These are phyloP conservation scores for Drosophila repletoides DNA, from an alignment of 1,140 invertebrate genomes.

Conservation along the genomic window DNA sequence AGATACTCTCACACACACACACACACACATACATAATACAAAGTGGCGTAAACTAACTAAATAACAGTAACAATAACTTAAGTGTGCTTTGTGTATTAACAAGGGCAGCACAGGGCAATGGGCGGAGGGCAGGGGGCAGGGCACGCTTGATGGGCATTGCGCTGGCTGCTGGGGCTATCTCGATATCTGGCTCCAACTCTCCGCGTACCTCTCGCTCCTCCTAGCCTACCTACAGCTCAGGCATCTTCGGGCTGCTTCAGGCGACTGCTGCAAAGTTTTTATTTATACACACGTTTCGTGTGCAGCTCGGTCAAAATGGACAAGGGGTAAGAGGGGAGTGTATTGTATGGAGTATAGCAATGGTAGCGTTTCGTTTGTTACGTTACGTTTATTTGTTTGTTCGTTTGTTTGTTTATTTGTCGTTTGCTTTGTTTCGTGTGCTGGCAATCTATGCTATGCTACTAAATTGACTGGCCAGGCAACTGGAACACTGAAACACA, in stretches of 20 bases:
- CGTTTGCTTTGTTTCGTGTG: slow-evolving; percentile 77
- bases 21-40: slow-evolving; percentile 53
- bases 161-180: neutral
- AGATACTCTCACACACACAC: slow-evolving; percentile 4
- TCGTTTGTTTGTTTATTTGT: slow-evolving; percentile 76
- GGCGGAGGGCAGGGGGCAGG: neutral
- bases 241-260: slow-evolving; percentile 4
- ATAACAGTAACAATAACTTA: slow-evolving; percentile 81
- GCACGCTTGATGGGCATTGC: slow-evolving; percentile 12
- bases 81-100: slow-evolving; percentile 76
- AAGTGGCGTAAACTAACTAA: slow-evolving; percentile 81
- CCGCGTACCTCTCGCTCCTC: no score
- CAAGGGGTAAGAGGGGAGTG: neutral
- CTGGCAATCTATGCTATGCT: slow-evolving; percentile 75
- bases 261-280: slow-evolving; percentile 72
- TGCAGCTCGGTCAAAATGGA: slow-evolving; percentile 18
- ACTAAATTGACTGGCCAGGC: slow-evolving; percentile 72
- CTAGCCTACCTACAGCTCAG: neutral
- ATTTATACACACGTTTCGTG: slow-evolving; percentile 75
- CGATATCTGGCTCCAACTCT: slow-evolving; percentile 15
- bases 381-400: slow-evolving; percentile 22
- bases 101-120: no score
- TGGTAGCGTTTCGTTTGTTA: slow-evolving; percentile 61
- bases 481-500: slow-evolving; percentile 28
- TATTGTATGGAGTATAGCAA: slow-evolving; percentile 3